These are phyloP conservation scores for Varanus salvator DNA, from an alignment of 2,113 vertebrate genomes.

Conservation along the genomic window DNA sequence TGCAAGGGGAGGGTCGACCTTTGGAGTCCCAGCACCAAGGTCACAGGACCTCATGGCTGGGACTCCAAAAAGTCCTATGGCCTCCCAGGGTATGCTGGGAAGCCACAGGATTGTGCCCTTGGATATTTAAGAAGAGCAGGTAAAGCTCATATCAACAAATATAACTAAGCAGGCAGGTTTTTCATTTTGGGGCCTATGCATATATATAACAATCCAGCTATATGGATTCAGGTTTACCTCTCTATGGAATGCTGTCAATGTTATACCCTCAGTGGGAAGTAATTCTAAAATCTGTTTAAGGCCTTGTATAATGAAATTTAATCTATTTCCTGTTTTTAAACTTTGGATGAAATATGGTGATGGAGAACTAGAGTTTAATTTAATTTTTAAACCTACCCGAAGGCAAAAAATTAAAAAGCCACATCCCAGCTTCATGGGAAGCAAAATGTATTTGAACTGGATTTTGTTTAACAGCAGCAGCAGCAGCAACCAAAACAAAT, in stretches of 20 bases:
- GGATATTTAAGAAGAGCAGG: constrained; percentile 29
- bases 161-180: not conserved
- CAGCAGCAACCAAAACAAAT: not conserved
- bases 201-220: not conserved
- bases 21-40: too few species aligned
- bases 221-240: not conserved
- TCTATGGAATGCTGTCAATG: constrained; percentile 18
- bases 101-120: not conserved
- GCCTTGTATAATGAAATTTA: constrained; percentile 20
- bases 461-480: not conserved
- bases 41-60: too few species aligned
- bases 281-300: constrained; percentile 40
- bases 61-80: too few species aligned
- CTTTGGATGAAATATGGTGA: constrained; percentile 37
- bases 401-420: not conserved
- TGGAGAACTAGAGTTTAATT: constrained; percentile 20
- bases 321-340: constrained; percentile 42
- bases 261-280: constrained; percentile 32
- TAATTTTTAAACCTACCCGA: not conserved
- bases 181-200: constrained; percentile 21
- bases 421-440: not conserved
- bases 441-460: not conserved
- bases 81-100: too few species aligned
- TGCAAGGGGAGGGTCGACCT: too few species aligned
- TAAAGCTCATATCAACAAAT: not conserved